These are phyloP conservation scores for Xestia c-nigrum DNA, from an alignment of 2,888 invertebrate genomes.

Conservation along the genomic window DNA sequence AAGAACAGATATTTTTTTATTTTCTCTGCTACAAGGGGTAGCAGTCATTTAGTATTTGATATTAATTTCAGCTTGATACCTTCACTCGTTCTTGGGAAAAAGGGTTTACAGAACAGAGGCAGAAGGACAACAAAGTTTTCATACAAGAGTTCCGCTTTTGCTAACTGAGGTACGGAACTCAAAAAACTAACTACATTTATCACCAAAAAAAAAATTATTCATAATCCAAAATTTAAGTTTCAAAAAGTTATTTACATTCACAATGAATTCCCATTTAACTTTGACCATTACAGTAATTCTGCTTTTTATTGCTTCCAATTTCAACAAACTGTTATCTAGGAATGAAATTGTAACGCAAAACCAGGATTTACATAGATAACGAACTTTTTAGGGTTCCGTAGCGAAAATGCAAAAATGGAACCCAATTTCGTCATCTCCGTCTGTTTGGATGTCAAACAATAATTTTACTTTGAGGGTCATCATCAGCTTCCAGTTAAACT, in stretches of 20 bases:
- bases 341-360: conserved; percentile 28
- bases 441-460: neutral
- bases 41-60: too few relatives aligned
- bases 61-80: too few relatives aligned
- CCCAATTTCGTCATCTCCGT: neutral
- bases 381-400: conserved; percentile 1
- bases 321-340: conserved; percentile 40
- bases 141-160: too few relatives aligned
- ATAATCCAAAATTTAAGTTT: conserved; percentile 15
- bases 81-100: too few relatives aligned
- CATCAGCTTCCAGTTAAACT: too few relatives aligned
- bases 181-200: too few relatives aligned
- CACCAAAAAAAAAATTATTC: neutral
- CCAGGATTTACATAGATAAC: conserved; percentile 49
- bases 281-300: conserved; percentile 43
- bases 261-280: conserved; percentile 36
- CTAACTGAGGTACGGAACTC: too few relatives aligned
- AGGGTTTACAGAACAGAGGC: too few relatives aligned
- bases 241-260: conserved; percentile 35
- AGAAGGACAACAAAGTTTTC: too few relatives aligned
- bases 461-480: neutral
- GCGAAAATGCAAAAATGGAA: neutral
- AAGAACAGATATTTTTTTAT: too few relatives aligned
- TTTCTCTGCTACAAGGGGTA: too few relatives aligned
- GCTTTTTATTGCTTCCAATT: conserved; percentile 43